Percentiles rank a stretch among this genome's conserved stretches.
phyloP scores from a whole-genome alignment of 2,113 vertebrate species.

The Corvus cornix region DNA sequence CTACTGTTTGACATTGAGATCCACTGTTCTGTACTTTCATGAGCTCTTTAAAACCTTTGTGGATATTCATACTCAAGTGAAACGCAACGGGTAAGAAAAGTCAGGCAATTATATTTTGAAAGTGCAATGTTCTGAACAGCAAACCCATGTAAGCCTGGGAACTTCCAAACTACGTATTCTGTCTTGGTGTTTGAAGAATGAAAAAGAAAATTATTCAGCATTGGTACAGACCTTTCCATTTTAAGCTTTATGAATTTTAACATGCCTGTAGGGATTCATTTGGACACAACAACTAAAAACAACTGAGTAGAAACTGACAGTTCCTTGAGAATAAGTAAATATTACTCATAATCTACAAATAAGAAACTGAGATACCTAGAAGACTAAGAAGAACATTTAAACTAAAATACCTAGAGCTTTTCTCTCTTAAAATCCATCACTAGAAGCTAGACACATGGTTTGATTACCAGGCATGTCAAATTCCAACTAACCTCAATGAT shows the following conservation, averaged over 20 bases:
- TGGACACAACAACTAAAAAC: not conserved
- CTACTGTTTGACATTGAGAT: not conserved
- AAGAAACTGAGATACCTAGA: not conserved
- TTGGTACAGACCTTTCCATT: not conserved
- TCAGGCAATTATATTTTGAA: not conserved
- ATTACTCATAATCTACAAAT: not conserved
- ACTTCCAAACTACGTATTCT: not conserved
- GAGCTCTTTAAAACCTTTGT: not conserved
- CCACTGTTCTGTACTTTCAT: not conserved
- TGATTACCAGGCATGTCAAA: not conserved
- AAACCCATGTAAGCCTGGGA: not conserved
- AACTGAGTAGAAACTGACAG: not conserved
- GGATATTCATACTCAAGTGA: not conserved
- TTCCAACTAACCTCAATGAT: not conserved
- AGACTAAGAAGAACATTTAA: not conserved
- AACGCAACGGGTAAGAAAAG: not conserved
- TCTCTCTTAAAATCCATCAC: not conserved
- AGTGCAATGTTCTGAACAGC: not conserved
- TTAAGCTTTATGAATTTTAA: not conserved
- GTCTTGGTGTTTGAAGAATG: not conserved
- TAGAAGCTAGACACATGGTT: not conserved
- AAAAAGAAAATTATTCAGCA: not conserved
- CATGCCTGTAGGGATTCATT: not conserved
- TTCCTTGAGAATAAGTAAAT: not conserved
- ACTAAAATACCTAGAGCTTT: not conserved